Evolutionary conservation across 2,113 vertebrate species (phyloP).

Genomic region (Sphyrna mokarran): DNA sequence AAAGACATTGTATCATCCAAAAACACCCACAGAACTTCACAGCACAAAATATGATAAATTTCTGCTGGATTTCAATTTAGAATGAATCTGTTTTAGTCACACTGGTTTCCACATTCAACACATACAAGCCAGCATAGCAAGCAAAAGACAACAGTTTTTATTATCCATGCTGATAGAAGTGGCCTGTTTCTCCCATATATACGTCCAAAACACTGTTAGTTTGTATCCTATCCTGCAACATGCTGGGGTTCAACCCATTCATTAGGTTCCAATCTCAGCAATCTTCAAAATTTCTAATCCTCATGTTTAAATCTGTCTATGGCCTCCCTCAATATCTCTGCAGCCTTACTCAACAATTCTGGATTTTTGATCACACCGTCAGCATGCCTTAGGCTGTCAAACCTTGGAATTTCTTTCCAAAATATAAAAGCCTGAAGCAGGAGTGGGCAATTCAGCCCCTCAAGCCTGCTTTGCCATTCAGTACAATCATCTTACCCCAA

Average conservation of each 20-base stretch:
- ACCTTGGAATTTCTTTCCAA: neutral
- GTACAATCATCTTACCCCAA: too few species aligned
- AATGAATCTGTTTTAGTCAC: neutral
- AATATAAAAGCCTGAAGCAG: neutral
- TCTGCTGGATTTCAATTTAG: neutral
- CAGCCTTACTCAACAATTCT: neutral
- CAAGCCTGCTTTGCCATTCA: too few species aligned
- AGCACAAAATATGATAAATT: neutral
- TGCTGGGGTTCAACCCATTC: neutral
- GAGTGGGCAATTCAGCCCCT: too few species aligned
- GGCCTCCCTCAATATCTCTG: neutral
- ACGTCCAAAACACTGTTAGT: neutral
- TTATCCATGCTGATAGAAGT: neutral
- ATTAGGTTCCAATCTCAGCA: neutral
- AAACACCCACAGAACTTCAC: neutral
- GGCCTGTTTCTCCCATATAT: neutral
- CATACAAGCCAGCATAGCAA: neutral
- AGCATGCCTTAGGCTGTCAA: neutral
- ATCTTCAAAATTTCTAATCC: neutral
- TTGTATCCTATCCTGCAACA: neutral
- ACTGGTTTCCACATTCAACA: neutral
- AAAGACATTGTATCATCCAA: neutral
- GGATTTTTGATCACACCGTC: neutral
- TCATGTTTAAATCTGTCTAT: neutral
- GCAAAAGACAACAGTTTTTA: too few species aligned